Conservation (phyloP, 1,140 invertebrate species). For the Diachasmimorpha longicaudata region DNA sequence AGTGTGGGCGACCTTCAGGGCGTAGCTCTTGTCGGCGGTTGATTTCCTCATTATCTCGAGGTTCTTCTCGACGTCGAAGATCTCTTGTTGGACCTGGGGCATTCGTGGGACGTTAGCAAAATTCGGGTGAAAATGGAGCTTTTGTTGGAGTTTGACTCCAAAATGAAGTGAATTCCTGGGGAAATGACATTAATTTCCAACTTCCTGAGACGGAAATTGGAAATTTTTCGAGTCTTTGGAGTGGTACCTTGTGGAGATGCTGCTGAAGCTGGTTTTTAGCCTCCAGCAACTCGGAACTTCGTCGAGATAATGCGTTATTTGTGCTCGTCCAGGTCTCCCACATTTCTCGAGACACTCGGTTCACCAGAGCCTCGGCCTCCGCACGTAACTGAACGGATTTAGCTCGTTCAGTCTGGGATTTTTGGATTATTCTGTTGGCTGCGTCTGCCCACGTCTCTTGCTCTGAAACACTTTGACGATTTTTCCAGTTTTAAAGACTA, state of each 20-base stretch:
- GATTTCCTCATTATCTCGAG: constrained; percentile 69
- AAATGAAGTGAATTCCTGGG: too few relatives aligned
- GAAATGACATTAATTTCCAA: background rate
- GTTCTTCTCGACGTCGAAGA: constrained; percentile 71
- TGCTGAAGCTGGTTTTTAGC: constrained; percentile 86
- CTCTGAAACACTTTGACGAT: constrained; percentile 67
- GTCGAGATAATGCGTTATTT: constrained; percentile 79
- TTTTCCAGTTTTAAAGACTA: background rate
- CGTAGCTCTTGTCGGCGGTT: constrained; percentile 76
- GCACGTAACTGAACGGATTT: constrained; percentile 79
- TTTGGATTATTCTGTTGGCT: constrained; percentile 80
- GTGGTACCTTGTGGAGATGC: constrained; percentile 66
- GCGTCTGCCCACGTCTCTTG: constrained; percentile 87
- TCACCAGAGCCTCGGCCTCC: constrained; percentile 82
- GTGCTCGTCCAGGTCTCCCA: constrained; percentile 91
- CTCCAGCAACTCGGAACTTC: constrained; percentile 79
- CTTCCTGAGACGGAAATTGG: too few relatives aligned
- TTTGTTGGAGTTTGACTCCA: too few relatives aligned
- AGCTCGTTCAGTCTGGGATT: constrained; percentile 84
- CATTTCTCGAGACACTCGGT: constrained; percentile 82
- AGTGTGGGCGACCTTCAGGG: constrained; percentile 84
- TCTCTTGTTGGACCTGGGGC: constrained; percentile 68
- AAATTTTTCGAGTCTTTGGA: background rate
- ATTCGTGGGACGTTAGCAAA: too few relatives aligned
- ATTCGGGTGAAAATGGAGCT: too few relatives aligned